A percentile compares a stretch with the other conserved stretches of the same genome.
Conservation (phyloP, 2,113 vertebrate species). For the Anoura caudifer region DNA sequence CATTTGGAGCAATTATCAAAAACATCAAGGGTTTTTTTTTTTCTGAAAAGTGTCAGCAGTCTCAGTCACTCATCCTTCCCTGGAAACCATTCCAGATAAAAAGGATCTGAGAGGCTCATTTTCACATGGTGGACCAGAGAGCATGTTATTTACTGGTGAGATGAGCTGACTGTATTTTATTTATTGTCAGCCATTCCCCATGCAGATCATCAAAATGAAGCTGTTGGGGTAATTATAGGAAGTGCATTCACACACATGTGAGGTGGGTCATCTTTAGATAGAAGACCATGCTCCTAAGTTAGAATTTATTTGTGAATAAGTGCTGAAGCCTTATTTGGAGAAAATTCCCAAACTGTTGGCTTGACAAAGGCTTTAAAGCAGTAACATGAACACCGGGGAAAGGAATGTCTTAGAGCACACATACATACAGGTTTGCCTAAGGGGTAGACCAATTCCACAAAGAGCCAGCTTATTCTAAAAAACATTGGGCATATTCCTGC, state of each 20-base stretch:
- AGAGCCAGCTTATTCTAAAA: background rate
- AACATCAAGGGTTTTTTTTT: background rate
- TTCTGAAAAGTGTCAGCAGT: conserved; percentile 9
- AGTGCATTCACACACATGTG: conserved; percentile 21
- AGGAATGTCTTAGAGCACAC: background rate
- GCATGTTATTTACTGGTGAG: conserved; percentile 6
- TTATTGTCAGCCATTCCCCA: conserved; percentile 66
- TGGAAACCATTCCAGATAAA: conserved; percentile 48
- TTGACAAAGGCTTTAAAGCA: background rate
- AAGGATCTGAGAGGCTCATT: background rate
- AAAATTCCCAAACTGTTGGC: background rate
- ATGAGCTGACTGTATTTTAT: conserved; percentile 58
- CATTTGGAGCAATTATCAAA: conserved; percentile 30
- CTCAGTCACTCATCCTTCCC: conserved; percentile 25
- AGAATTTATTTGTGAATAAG: conserved; percentile 55
- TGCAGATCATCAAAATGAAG: conserved; percentile 72
- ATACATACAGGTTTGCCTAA: conserved; percentile 24
- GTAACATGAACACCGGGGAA: background rate
- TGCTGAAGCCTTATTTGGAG: background rate
- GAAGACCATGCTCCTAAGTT: conserved; percentile 43
- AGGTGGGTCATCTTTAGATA: conserved; percentile 57
- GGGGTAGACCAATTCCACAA: conserved; percentile 5
- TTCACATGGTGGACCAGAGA: conserved; percentile 47
- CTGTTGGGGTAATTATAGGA: conserved; percentile 68
- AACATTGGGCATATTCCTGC: background rate